A percentile compares a stretch with the other conserved stretches of the same genome.
Conservation (phyloP, 2,797 vertebrate species). For the Protosalanx chinensis region DNA sequence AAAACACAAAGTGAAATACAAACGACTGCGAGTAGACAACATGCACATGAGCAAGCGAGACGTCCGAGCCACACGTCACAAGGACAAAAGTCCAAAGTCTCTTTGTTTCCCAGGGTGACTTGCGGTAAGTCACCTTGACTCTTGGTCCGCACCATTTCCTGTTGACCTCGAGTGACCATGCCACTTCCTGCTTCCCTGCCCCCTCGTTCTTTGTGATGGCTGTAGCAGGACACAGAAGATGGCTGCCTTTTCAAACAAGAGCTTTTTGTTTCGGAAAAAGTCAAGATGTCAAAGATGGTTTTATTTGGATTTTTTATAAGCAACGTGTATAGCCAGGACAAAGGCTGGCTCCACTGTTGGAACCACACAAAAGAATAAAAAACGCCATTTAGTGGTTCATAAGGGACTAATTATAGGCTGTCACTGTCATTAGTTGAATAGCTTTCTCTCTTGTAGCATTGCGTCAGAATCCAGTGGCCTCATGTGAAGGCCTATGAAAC, state of each 20-base stretch:
- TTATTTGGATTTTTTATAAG: constrained; percentile 9
- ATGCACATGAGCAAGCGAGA: background rate
- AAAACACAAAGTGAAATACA: background rate
- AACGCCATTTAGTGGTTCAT: constrained; percentile 10
- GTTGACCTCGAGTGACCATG: constrained; percentile 19
- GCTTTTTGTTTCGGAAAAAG: constrained; percentile 43
- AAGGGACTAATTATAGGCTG: constrained; percentile 45
- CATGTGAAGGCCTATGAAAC: background rate
- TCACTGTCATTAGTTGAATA: constrained; percentile 17
- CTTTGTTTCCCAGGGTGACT: constrained; percentile 28
- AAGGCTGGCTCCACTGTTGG: background rate
- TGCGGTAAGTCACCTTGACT: constrained; percentile 34
- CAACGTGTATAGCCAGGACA: no score
- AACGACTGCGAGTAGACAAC: no score
- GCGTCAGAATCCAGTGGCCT: background rate
- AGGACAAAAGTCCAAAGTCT: background rate
- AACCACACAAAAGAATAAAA: constrained; percentile 4
- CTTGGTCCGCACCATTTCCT: constrained; percentile 44
- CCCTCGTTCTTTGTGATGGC: constrained; percentile 13
- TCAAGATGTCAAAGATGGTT: constrained; percentile 46
- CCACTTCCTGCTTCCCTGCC: background rate
- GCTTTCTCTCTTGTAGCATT: background rate
- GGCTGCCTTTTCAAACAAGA: constrained; percentile 46
- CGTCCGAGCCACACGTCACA: constrained; percentile 1
- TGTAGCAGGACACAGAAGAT: background rate